These are phyloP conservation scores for Parazoanthus darwini DNA, from an alignment of 92 coral and sea anemone genomes.

Conservation along the genomic window DNA sequence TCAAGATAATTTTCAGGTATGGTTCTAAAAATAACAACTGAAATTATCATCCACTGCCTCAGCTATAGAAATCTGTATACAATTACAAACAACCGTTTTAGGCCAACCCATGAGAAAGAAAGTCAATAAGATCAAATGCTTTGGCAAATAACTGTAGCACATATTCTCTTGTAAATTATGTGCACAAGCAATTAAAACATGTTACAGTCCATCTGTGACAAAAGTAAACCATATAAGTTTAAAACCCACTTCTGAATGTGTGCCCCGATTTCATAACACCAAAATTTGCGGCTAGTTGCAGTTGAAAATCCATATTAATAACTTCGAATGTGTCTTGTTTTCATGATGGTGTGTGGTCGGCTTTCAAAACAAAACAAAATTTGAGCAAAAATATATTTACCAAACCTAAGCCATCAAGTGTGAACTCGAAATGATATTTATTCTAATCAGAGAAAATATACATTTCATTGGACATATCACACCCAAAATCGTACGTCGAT, in stretches of 20 bases:
- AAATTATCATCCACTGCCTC: neutral
- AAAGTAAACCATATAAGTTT: neutral
- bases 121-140: neutral
- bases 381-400: slow-evolving; percentile 20
- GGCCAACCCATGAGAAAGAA: neutral
- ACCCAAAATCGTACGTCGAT: neutral
- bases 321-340: neutral
- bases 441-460: neutral
- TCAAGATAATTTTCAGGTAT: neutral
- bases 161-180: neutral
- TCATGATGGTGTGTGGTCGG: slow-evolving; percentile 29
- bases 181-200: neutral
- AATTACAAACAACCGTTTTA: slow-evolving; percentile 14
- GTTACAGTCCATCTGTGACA: neutral
- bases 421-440: neutral
- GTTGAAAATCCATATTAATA: neutral
- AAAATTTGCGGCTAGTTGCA: slow-evolving; percentile 5
- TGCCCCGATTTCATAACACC: neutral
- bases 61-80: neutral
- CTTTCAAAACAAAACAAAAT: slow-evolving; percentile 26
- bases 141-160: neutral
- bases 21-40: neutral
- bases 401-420: slow-evolving; percentile 11
- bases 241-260: neutral
- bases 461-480: no score